phyloP scores from a whole-genome alignment of 2,797 vertebrate genomes.

The Novumbra hubbsi region DNA sequence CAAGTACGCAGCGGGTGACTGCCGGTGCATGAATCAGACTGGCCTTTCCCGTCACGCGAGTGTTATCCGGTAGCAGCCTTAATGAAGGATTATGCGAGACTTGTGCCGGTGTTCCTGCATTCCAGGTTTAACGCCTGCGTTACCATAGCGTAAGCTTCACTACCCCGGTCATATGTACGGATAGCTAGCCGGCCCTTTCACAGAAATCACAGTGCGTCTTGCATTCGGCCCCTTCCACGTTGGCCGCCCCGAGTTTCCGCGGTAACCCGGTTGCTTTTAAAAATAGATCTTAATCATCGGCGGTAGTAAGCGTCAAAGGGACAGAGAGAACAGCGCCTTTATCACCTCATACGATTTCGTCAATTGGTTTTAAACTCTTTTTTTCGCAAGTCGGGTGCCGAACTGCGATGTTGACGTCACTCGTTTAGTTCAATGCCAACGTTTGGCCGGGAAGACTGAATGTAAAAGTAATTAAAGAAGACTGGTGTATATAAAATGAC shows the following conservation, averaged over 20 bases:
- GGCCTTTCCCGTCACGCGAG: slow-evolving; percentile 5
- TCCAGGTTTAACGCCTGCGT: neutral
- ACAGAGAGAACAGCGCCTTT: neutral
- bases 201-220: slow-evolving; percentile 3
- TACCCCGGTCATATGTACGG: slow-evolving; percentile 25
- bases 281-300: neutral
- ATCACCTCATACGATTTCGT: neutral
- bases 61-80: neutral
- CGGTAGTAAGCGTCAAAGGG: neutral
- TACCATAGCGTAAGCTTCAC: slow-evolving; percentile 13
- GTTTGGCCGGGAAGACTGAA: slow-evolving; percentile 30
- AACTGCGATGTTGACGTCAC: slow-evolving; percentile 31
- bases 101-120: slow-evolving; percentile 15
- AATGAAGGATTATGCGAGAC: neutral
- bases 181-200: slow-evolving; percentile 3
- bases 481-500: slow-evolving; percentile 17
- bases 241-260: neutral
- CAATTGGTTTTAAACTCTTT: neutral
- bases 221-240: slow-evolving; percentile 8
- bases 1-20: slow-evolving; percentile 6
- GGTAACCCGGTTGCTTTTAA: neutral
- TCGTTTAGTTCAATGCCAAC: slow-evolving; percentile 28
- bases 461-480: slow-evolving; percentile 36
- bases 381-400: neutral
- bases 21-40: slow-evolving; percentile 23